phyloP scores from a whole-genome alignment of 2,113 vertebrate species.

The Dicrurus megarhynchus region DNA sequence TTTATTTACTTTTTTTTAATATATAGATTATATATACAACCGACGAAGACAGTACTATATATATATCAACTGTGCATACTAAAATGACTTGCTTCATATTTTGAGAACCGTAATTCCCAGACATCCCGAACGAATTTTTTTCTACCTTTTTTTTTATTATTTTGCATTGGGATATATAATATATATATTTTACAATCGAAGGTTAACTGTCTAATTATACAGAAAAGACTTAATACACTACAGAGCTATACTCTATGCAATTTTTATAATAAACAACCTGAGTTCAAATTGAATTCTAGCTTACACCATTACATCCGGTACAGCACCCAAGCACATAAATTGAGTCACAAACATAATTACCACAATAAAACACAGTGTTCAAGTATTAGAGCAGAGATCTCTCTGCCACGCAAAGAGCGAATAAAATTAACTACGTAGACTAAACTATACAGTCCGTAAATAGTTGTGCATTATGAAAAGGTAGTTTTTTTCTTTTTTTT shows the following conservation, averaged over 20 bases:
- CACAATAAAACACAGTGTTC: constrained; percentile 84
- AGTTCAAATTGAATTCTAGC: constrained; percentile 85
- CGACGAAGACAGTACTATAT: constrained; percentile 54
- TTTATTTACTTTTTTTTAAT: constrained; percentile 60
- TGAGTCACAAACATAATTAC: constrained; percentile 88
- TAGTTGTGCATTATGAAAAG: constrained; percentile 92
- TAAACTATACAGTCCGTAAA: constrained; percentile 78
- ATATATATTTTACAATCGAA: constrained; percentile 73
- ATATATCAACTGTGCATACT: constrained; percentile 60
- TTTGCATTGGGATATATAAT: constrained; percentile 39
- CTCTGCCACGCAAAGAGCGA: constrained; percentile 77
- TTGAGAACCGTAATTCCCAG: constrained; percentile 51
- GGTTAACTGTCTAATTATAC: constrained; percentile 74
- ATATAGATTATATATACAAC: constrained; percentile 73
- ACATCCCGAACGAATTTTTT: constrained; percentile 11
- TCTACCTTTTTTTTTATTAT: neutral
- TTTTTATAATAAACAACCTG: constrained; percentile 82
- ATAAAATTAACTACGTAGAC: constrained; percentile 82
- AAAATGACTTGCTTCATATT: constrained; percentile 62
- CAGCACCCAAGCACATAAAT: constrained; percentile 84
- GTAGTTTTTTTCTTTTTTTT: constrained; percentile 78
- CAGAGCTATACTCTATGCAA: constrained; percentile 79
- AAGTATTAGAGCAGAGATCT: constrained; percentile 78
- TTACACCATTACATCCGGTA: constrained; percentile 80
- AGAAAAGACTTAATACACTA: constrained; percentile 74